Base-by-base conservation (phyloP, 2,797 vertebrate genomes). In the Enteromius unitaeniatus region DNA sequence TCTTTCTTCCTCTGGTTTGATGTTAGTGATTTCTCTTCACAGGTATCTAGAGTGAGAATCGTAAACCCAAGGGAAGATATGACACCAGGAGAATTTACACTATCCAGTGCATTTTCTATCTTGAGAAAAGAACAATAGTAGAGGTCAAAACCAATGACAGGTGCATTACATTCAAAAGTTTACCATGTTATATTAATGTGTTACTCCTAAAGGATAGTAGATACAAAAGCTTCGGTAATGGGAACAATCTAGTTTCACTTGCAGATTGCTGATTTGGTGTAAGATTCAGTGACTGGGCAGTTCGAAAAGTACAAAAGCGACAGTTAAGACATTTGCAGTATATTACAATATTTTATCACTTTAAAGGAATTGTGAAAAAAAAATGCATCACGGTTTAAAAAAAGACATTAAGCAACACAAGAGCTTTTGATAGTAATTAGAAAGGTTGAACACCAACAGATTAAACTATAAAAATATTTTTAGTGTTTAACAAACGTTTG, bases 11-110 rank as follows among this genome's bases (percentile, higher is more conserved):
- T 67, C 31, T 72, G 13, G 80, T 78, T 64, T 81, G 78, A 85
- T 72, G 74, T 53, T 67, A 77, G 70, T 79, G 58, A 84, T 87
- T 86, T 64, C 74, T 53, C 74, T 84, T 69, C 49, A 42, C 49
- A 53, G 49, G 78, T 78, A 78, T 85, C 68, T 74, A 65, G 28
- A 79, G 65, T 75, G 81, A 76, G 74, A 79, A 73, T 73, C 65
- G 7, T 21, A 60, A 55, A 58, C 51, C 55, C 51, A 34, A 37
- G 60, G 55, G 68, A 19, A 55, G 47, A 79, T 51, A 84, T 78
- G 67, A 79, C 76, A 83, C 75, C 49, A 19, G 60, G 37, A 28
- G 47, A 67, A 64, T 67, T 74, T 26, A 40, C 58, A 1, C 37
- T 70, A 62, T 26, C n/a, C 17, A 21, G 78, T 75, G 34, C 74